Conservation (phyloP, 2,888 invertebrate species). For the Belgica antarctica region DNA sequence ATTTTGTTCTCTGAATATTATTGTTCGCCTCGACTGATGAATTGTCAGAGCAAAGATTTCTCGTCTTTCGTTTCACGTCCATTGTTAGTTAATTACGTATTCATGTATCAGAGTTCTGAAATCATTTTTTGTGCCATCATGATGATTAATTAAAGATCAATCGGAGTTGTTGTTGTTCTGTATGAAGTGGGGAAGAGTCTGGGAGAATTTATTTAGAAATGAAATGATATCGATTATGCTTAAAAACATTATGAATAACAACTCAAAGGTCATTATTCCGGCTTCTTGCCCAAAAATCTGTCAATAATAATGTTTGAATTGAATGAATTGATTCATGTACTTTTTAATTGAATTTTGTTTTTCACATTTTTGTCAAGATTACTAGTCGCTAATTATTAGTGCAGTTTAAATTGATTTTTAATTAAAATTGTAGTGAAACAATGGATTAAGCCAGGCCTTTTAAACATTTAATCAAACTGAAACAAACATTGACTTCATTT, state of each 20-base stretch:
- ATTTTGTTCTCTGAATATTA: neutral
- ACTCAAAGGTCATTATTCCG: neutral
- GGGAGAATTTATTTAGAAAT: neutral
- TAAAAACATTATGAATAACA: neutral
- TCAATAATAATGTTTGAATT: neutral
- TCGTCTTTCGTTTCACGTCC: no score
- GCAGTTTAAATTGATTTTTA: no score
- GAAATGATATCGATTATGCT: neutral
- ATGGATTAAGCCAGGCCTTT: no score
- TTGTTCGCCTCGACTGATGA: slow-evolving; percentile 20
- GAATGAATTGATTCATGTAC: neutral
- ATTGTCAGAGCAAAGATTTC: slow-evolving; percentile 13
- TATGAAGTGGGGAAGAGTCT: slow-evolving; percentile 3
- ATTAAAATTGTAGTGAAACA: no score
- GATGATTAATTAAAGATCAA: slow-evolving; percentile 14
- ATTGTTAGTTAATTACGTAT: slow-evolving; percentile 29
- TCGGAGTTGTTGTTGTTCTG: no score
- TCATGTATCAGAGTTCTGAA: slow-evolving; percentile 15
- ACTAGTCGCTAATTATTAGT: neutral
- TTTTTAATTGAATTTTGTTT: neutral
- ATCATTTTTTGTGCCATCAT: slow-evolving; percentile 24
- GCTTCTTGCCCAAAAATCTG: neutral
- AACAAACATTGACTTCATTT: no score
- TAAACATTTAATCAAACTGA: no score
- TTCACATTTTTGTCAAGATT: neutral